phyloP scores from a whole-genome alignment of 2,888 invertebrate species.

The Euphydryas editha region DNA sequence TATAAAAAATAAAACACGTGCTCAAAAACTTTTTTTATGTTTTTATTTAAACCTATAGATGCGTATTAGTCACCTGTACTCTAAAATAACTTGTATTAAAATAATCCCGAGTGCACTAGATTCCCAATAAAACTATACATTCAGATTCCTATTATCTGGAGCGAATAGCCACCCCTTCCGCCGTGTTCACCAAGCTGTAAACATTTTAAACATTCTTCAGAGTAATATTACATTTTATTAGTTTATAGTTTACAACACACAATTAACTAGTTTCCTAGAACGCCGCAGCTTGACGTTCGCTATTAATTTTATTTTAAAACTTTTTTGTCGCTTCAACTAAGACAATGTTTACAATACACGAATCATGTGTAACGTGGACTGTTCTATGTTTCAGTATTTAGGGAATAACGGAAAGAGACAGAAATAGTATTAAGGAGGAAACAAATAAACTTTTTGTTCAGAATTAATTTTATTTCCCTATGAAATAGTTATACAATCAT shows the following conservation, averaged over 20 bases:
- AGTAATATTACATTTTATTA: constrained; percentile 66
- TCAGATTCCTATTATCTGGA: constrained; percentile 11
- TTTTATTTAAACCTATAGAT: too few relatives aligned
- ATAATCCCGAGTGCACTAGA: not conserved
- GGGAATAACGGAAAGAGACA: constrained; percentile 13
- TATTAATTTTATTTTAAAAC: constrained; percentile 59
- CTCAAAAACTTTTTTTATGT: too few relatives aligned
- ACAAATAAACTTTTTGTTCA: not conserved
- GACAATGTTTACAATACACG: constrained; percentile 37
- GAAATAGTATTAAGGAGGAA: not conserved
- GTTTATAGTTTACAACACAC: constrained; percentile 61
- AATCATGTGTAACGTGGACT: constrained; percentile 22
- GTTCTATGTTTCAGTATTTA: constrained; percentile 12
- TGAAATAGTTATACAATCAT: too few relatives aligned
- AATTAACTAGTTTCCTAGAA: constrained; percentile 77
- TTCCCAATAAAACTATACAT: constrained; percentile 1
- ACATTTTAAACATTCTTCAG: constrained; percentile 35
- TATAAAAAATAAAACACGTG: too few relatives aligned
- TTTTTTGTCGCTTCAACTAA: constrained; percentile 62
- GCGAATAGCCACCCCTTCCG: constrained; percentile 34
- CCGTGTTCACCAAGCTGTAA: constrained; percentile 41
- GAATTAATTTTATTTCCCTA: too few relatives aligned
- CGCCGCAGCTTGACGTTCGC: constrained; percentile 58
- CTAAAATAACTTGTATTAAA: not conserved
- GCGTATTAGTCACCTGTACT: too few relatives aligned